Percentiles rank a stretch among this genome's conserved stretches.
Conservation (phyloP, 1,140 invertebrate genomes). For the Brachionus koreanus region DNA sequence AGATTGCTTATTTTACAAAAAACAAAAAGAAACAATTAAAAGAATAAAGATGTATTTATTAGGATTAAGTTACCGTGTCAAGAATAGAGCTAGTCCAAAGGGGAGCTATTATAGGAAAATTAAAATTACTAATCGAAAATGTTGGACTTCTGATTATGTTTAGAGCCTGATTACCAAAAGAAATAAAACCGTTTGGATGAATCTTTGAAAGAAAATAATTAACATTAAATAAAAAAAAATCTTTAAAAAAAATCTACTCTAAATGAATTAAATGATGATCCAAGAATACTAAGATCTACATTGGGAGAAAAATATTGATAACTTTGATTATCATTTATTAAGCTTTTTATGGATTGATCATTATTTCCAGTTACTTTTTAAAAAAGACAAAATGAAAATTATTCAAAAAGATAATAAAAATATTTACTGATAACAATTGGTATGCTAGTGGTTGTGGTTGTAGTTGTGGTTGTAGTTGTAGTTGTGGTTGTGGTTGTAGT, state of each 20-base stretch:
- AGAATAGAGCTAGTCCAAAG: slow-evolving; percentile 8
- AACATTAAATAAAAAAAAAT: not conserved
- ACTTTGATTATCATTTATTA: not conserved
- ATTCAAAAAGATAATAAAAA: not conserved
- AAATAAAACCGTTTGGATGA: slow-evolving; percentile 27
- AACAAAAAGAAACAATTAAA: too few species aligned
- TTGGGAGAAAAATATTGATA: not conserved
- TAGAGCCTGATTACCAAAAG: not conserved
- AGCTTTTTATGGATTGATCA: not conserved
- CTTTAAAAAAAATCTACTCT: not conserved
- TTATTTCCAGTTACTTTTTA: not conserved
- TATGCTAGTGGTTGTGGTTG: not conserved
- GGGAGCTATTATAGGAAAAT: slow-evolving; percentile 19
- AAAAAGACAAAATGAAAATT: not conserved
- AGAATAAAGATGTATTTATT: not conserved
- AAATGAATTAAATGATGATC: not conserved
- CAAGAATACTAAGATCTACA: not conserved
- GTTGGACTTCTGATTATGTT: not conserved
- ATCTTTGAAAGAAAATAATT: not conserved
- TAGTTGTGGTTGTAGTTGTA: not conserved
- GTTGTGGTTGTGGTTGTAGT: not conserved
- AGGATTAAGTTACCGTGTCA: not conserved
- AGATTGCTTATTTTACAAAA: not conserved
- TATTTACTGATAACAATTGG: not conserved
- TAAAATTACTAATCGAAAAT: slow-evolving; percentile 26